Evolutionary conservation across 2,888 invertebrate species (phyloP).

Genomic region (Calephelis perditalis): DNA sequence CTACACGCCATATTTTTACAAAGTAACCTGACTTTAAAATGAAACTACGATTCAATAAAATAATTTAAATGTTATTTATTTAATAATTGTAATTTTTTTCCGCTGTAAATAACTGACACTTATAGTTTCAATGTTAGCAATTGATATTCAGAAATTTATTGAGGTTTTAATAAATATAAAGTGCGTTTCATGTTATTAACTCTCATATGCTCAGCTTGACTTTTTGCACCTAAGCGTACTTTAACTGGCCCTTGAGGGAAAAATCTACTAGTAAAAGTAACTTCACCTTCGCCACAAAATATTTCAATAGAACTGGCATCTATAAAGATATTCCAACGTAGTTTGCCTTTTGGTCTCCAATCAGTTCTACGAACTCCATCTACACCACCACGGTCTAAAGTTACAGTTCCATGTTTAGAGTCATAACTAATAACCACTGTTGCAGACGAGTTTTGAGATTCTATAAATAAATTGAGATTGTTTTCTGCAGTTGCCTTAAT

Average conservation of each 20-base stretch:
- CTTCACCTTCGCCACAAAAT: constrained; percentile 34
- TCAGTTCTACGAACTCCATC: constrained; percentile 47
- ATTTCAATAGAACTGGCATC: constrained; percentile 35
- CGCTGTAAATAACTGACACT: too few relatives aligned
- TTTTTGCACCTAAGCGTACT: constrained; percentile 20
- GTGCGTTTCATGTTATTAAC: constrained; percentile 13
- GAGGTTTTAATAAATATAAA: constrained; percentile 1
- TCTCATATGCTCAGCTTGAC: constrained; percentile 4
- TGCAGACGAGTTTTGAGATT: constrained; percentile 2
- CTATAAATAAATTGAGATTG: constrained; percentile 11
- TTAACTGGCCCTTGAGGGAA: constrained; percentile 29
- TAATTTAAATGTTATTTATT: too few relatives aligned
- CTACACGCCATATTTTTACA: too few relatives aligned
- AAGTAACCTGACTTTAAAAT: too few relatives aligned
- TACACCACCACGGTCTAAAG: constrained; percentile 48
- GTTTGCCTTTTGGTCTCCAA: constrained; percentile 40
- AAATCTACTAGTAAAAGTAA: constrained; percentile 34
- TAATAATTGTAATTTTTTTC: too few relatives aligned
- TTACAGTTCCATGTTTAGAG: constrained; percentile 33
- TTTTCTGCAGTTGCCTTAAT: background rate
- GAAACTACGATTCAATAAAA: too few relatives aligned
- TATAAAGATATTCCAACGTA: constrained; percentile 25
- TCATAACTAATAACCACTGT: constrained; percentile 8
- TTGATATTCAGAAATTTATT: background rate
- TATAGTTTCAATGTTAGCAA: too few relatives aligned